These are phyloP conservation scores for Lepus oiostolus DNA, from an alignment of 2,797 vertebrate species.

Conservation along the genomic window DNA sequence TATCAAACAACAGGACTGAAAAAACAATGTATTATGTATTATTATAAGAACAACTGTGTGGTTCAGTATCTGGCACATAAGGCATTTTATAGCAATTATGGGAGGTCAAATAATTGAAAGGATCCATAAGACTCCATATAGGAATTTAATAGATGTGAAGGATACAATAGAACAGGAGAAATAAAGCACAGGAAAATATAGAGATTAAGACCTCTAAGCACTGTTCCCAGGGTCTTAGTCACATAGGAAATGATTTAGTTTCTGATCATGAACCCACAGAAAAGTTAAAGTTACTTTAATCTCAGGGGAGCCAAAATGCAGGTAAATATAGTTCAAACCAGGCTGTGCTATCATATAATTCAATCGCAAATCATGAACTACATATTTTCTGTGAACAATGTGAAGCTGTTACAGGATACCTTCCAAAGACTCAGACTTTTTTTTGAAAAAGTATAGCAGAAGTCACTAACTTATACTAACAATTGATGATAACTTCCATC, in stretches of 20 bases:
- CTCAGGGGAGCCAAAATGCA: neutral
- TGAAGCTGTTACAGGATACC: neutral
- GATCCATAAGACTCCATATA: neutral
- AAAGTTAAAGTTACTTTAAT: neutral
- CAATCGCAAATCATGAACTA: neutral
- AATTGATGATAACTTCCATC: neutral
- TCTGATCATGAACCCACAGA: neutral
- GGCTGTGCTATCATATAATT: neutral
- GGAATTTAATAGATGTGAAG: constrained; percentile 1
- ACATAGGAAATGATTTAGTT: constrained; percentile 25
- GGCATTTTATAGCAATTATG: neutral
- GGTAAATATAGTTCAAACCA: neutral
- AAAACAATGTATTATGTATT: neutral
- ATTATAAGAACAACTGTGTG: neutral
- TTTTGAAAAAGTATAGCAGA: neutral
- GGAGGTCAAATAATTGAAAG: constrained; percentile 7
- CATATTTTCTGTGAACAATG: neutral
- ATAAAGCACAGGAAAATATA: neutral
- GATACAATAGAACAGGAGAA: neutral
- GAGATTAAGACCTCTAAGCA: neutral
- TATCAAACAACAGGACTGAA: neutral
- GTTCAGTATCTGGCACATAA: neutral
- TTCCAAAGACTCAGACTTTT: neutral
- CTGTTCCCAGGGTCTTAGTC: neutral
- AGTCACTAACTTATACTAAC: neutral